Base-by-base conservation (phyloP, 2,797 vertebrate species). In the Sebastolobus alascanus region DNA sequence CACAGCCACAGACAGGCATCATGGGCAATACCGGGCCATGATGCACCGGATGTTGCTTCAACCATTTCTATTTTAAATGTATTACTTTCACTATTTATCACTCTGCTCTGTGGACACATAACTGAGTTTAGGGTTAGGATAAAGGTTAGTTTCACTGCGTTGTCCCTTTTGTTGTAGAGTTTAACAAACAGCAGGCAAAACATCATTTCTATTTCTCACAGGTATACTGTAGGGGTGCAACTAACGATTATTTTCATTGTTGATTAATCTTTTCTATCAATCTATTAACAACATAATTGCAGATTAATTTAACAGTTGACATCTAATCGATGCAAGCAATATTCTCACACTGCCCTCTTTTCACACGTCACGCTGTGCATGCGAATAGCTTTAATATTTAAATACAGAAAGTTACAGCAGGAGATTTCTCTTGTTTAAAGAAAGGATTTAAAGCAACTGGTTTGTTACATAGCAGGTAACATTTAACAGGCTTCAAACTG, bases 31-130 rank as follows among this genome's bases (percentile, higher is more conserved):
- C 38, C 9, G n/a, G 68, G 63, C 13, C 71, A 65, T 67, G 43
- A 65, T 67, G 43, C 33, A 46, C 70, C 40, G 29, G 69, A 84
- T 73, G 70, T 59, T 20, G 4, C 72, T 7, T 61, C 33, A 10
- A 46, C 52, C 13, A 29, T 22, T 73, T 69, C 55, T 76, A 83
- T 38, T 83, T 68, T 73, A 56, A 50, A 68, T 29, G 13, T 27
- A 72, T 50, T n/a, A 20, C 25, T 75, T 55, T 68, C 22, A n/a
- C 52, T 38, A 25, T 68, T 27, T 56, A 43, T 70, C 29, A 18
- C 11, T n/a, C n/a, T 20, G 8, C 8, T 76, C 54, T 46, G 22
- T 46, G 20, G 31, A 60, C 52, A 20, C 13, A 11, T 2, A 8
- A 38, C 31, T 29, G 31, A 55, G 54, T 79, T 79, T n/a, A 67